A percentile compares a stretch with the other conserved stretches of the same genome.
Conservation (phyloP, 2,888 invertebrate genomes). For the Saturnia pavonia region DNA sequence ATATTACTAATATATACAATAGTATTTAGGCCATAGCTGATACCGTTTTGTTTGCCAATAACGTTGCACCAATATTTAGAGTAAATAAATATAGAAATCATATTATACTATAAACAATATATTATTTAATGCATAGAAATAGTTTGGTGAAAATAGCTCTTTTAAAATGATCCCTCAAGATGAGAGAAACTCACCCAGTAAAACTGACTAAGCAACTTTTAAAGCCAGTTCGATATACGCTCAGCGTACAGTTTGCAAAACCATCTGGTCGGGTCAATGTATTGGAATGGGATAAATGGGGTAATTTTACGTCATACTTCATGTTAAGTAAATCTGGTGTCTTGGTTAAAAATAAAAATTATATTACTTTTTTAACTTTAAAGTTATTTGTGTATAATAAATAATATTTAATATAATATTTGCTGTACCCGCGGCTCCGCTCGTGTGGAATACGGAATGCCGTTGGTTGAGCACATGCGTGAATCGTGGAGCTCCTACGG, state of each 20-base stretch:
- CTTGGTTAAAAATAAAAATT: background rate
- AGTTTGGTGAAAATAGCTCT: background rate
- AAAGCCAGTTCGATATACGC: background rate
- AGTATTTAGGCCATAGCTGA: background rate
- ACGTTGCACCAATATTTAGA: background rate
- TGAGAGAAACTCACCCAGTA: background rate
- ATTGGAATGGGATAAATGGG: background rate
- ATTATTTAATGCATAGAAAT: background rate
- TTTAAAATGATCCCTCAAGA: background rate
- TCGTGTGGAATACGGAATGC: too few relatives aligned
- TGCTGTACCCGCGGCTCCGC: too few relatives aligned
- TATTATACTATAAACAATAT: background rate
- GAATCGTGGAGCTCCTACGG: too few relatives aligned
- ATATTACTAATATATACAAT: background rate
- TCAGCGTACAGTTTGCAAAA: slow-evolving; percentile 7
- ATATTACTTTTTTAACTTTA: background rate
- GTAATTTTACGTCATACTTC: background rate
- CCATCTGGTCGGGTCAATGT: slow-evolving; percentile 13
- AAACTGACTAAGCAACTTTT: background rate
- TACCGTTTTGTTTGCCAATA: background rate
- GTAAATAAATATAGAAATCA: background rate
- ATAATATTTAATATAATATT: too few relatives aligned
- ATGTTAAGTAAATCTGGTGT: background rate
- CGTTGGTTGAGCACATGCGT: too few relatives aligned
- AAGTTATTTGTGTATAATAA: too few relatives aligned